These are phyloP conservation scores for Salmo trutta DNA, from an alignment of 2,797 vertebrate species.

Conservation along the genomic window DNA sequence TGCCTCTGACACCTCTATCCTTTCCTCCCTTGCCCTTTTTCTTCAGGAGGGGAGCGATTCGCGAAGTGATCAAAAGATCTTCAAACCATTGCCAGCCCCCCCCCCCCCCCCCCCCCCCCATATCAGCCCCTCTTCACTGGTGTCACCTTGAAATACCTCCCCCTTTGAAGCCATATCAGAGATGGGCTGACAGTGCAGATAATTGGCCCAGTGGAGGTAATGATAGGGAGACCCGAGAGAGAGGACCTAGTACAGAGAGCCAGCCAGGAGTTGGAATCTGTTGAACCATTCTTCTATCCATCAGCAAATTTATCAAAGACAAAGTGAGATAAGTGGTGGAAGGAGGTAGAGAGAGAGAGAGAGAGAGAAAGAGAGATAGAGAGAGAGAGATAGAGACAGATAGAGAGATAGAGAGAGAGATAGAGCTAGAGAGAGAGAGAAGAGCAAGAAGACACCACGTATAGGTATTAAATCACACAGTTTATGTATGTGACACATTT, in stretches of 20 bases:
- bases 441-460: neutral
- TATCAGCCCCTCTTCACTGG: slow-evolving; percentile 23
- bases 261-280: slow-evolving; percentile 6
- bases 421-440: neutral
- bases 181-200: slow-evolving; percentile 37
- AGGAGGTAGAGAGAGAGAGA: neutral
- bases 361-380: neutral
- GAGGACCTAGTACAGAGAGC: neutral
- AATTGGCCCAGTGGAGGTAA: slow-evolving; percentile 41
- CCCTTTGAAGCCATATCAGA: slow-evolving; percentile 54
- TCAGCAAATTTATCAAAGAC: slow-evolving; percentile 27
- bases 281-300: slow-evolving; percentile 6
- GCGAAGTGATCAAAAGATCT: slow-evolving; percentile 40
- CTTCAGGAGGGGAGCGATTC: slow-evolving; percentile 21
- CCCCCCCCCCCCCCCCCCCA: neutral
- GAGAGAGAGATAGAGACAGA: neutral
- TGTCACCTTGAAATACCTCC: slow-evolving; percentile 44
- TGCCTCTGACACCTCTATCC: slow-evolving; percentile 33
- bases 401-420: neutral
- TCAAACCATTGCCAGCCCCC: slow-evolving; percentile 23
- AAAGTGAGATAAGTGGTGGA: slow-evolving; percentile 19
- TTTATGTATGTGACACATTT: neutral
- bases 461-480: neutral
- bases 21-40: slow-evolving; percentile 21
- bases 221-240: slow-evolving; percentile 18